Percentiles rank a stretch among this genome's conserved stretches.
Evolutionary conservation across 1,140 invertebrate genomes (phyloP).

Genomic region (Apis florea): DNA sequence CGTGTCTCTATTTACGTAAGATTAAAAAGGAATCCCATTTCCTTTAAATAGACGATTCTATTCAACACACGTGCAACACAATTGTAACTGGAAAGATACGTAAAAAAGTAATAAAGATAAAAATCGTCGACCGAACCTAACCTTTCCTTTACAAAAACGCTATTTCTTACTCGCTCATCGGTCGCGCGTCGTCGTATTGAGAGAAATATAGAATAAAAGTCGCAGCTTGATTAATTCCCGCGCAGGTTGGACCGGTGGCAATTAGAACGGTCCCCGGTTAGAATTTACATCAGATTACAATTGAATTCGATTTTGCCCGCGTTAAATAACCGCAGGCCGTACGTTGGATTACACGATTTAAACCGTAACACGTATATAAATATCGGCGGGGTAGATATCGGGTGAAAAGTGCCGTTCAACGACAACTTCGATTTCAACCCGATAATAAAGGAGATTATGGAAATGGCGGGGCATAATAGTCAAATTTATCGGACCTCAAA

Average conservation of each 20-base stretch:
- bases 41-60: no score
- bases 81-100: no score
- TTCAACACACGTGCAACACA: no score
- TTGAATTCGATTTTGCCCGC: constrained; percentile 45
- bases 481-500: constrained; percentile 49
- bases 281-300: constrained; percentile 43
- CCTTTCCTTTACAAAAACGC: no score
- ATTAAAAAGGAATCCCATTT: no score
- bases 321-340: constrained; percentile 30
- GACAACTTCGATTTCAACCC: constrained; percentile 46
- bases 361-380: constrained; percentile 40
- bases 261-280: constrained; percentile 12
- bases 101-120: no score
- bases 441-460: constrained; percentile 53
- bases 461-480: constrained; percentile 39
- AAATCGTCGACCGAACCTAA: no score
- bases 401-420: constrained; percentile 48
- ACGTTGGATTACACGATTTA: constrained; percentile 39
- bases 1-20: no score
- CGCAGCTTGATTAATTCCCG: constrained; percentile 3
- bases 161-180: no score
- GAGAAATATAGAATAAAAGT: no score
- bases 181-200: no score
- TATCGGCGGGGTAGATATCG: constrained; percentile 33
- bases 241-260: not conserved